phyloP scores from a whole-genome alignment of 2,113 vertebrate species.

The Saccopteryx bilineata region DNA sequence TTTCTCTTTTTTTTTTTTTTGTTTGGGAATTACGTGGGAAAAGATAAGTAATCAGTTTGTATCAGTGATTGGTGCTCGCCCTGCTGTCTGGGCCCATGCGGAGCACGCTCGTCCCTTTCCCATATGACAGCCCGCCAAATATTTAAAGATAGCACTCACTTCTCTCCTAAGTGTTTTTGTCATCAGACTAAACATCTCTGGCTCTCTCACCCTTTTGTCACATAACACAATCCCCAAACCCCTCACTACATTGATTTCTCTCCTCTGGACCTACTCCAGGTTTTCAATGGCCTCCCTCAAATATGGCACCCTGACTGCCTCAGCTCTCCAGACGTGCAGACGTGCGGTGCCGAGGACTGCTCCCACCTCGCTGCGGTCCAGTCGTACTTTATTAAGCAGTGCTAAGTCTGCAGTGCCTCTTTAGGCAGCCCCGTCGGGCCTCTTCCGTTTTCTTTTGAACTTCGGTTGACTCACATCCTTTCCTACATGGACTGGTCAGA shows the following conservation, averaged over 20 bases:
- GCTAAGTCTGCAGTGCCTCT: background rate
- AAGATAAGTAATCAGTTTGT: conserved; percentile 27
- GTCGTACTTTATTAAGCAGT: background rate
- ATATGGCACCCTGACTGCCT: background rate
- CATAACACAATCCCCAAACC: conserved; percentile 10
- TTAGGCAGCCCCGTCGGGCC: background rate
- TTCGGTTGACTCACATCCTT: background rate
- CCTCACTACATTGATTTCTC: conserved; percentile 9
- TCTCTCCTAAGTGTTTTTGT: conserved; percentile 64
- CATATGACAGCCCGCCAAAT: conserved; percentile 64
- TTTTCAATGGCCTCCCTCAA: conserved; percentile 9
- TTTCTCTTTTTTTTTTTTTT: conserved; percentile 44
- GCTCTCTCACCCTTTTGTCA: conserved; percentile 66
- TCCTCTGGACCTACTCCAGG: conserved; percentile 65
- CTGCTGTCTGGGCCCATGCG: background rate
- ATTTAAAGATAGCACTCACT: conserved; percentile 66
- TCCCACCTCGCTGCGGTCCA: background rate
- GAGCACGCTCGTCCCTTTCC: conserved; percentile 17
- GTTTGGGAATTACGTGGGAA: conserved; percentile 60
- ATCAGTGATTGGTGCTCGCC: background rate
- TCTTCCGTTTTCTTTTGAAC: background rate
- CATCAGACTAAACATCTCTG: conserved; percentile 79
- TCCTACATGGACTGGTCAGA: background rate
- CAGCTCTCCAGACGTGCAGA: background rate
- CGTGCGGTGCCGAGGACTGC: background rate